phyloP scores from a whole-genome alignment of 2,888 invertebrate species.

The Endotricha flammealis region DNA sequence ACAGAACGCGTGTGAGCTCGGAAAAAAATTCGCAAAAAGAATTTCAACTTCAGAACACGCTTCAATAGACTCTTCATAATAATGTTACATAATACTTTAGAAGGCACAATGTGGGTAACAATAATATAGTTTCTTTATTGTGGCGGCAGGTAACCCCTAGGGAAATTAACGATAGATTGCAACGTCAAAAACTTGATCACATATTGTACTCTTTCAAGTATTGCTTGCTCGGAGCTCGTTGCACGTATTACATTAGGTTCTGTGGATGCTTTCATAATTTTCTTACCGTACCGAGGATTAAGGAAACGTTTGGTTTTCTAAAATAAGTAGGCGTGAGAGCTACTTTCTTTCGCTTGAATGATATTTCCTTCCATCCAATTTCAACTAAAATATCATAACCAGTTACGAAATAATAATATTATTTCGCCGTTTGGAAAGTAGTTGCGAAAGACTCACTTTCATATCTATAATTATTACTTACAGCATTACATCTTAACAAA shows the following conservation, averaged over 20 bases:
- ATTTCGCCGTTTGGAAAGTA: too few species aligned
- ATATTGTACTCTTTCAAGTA: constrained; percentile 60
- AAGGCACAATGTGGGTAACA: constrained; percentile 47
- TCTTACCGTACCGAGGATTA: too few species aligned
- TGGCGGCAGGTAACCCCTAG: constrained; percentile 60
- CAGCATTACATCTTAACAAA: too few species aligned
- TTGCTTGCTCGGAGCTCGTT: constrained; percentile 16
- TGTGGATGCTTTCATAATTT: not conserved
- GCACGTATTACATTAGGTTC: not conserved
- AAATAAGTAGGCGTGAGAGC: too few species aligned
- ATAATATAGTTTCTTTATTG: constrained; percentile 70
- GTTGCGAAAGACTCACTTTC: too few species aligned
- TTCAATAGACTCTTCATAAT: constrained; percentile 30
- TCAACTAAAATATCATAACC: too few species aligned
- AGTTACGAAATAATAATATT: too few species aligned
- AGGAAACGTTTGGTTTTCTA: too few species aligned
- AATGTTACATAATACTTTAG: constrained; percentile 29
- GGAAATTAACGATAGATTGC: constrained; percentile 73
- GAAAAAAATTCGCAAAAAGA: not conserved
- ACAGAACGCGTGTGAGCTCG: not conserved
- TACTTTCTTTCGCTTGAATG: too few species aligned
- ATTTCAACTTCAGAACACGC: not conserved
- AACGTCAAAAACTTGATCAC: constrained; percentile 70
- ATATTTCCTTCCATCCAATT: too few species aligned
- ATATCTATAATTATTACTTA: too few species aligned